Base-by-base conservation (phyloP, 2,888 invertebrate species). In the Pachydiplax longipennis region DNA sequence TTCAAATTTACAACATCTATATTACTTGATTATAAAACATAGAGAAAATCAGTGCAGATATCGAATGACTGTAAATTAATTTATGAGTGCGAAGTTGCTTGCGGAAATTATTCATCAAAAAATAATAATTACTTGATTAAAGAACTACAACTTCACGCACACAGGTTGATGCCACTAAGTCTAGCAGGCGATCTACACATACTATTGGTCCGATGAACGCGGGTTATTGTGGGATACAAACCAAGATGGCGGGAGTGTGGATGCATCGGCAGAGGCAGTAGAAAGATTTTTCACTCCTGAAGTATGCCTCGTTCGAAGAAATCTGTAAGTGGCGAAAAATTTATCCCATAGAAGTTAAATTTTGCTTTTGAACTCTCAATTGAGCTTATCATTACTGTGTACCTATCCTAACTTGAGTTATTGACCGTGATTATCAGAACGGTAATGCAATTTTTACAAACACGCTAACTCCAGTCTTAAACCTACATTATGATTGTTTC, bases 301-400 rank as follows among this genome's bases (percentile, higher is more conserved):
- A 87, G 18, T 37, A 94, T 94, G 94, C 94, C 94, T 93, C 94
- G 94, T 92, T 93, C 93, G 91, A 93, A 93, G 92, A 94, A 93
- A 93, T 92, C 93, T 92, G 94, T 94, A 94, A 94, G 94, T 94
- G 37, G 12, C 31, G 35, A n/a, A 92, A 81, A 44, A 91, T 91
- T 92, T 92, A 91, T 35, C 31, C 22, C 80, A 58, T 91, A 44
- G 44, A 37, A 73, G 90, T 82, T 65, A 25, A 81, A 22, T 31
- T 81, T 65, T 18, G 40, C 40, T 61, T 65, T 53, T 5, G 25
- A 25, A 22, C 6, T 58, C 48, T 44, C n/a, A 37, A 35, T 12
- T 22, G 2, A n/a, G 65, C 2, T 3, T 22, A 12, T 22, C 10
- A 4, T 35, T 2, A 8, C 40, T 37, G 31, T 35, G 61, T 15